phyloP scores from a whole-genome alignment of 1,140 invertebrate species.

The Orchestia grillus region DNA sequence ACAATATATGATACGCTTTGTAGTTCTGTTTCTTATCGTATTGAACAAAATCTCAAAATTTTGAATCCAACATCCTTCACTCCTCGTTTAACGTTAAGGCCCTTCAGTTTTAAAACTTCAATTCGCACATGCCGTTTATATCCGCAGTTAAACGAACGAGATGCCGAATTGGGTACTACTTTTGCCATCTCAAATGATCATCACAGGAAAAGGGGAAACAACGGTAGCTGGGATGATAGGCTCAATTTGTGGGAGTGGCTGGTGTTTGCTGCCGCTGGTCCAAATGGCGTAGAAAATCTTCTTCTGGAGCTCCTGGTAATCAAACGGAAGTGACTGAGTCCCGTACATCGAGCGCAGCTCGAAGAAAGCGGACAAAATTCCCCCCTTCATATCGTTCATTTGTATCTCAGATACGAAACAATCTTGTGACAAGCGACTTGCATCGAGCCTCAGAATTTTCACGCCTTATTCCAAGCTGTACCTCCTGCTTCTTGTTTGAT shows the following conservation, averaged over 20 bases:
- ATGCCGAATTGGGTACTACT: not conserved
- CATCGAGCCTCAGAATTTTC: no score
- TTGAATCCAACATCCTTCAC: not conserved
- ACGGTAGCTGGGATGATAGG: not conserved
- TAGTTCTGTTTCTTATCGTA: not conserved
- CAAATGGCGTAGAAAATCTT: not conserved
- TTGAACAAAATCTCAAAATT: not conserved
- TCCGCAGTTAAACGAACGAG: not conserved
- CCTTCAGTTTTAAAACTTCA: not conserved
- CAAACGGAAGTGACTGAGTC: not conserved
- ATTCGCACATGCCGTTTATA: not conserved
- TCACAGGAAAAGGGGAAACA: not conserved
- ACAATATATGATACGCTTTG: not conserved
- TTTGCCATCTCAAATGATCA: not conserved
- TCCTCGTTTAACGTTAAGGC: no score
- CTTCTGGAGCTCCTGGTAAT: not conserved
- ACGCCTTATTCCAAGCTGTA: no score
- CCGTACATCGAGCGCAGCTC: not conserved
- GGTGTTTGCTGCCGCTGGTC: not conserved
- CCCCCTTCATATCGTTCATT: not conserved
- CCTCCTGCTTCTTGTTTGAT: no score
- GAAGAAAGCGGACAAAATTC: not conserved
- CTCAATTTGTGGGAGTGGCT: not conserved
- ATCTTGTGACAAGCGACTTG: no score
- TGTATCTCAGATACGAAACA: not conserved